Evolutionary conservation across 2,113 vertebrate species (phyloP), one percentile per base, ranked within the genome.

Genomic region (rabbit (Oryctolagus cuniculus)): DNA sequence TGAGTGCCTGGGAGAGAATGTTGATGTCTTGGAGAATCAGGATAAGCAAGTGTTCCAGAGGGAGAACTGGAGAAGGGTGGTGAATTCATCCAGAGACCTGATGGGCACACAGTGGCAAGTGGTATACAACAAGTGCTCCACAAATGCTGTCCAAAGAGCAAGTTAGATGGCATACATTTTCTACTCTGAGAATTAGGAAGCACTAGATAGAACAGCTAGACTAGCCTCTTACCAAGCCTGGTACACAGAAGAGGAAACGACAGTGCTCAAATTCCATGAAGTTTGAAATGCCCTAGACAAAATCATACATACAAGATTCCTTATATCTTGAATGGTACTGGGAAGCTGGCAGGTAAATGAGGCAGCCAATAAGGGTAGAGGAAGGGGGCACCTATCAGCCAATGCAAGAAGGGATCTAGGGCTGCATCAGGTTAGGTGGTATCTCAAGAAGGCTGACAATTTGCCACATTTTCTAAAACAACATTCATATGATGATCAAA

Each of bases 1-100:
- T 91, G 92, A 92, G 64, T 36, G 31, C 58, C 77, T 84, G 51
- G 27, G 38, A 87, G 22, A 90, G 44, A 73, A 82, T 27, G 44
- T 49, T 83, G 17, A 19, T 25, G 19, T 11, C 29, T 82, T 49
- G 25, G 36, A 77, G 89, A 74, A 66, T 70, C 6, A 55, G 85
- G n/a, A 81, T 27, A 77, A 81, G 31, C 31, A 66, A 49, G 36
- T 67, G 66, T 87, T 78, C n/a, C 25, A 13, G 29, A 27, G n/a
- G 55, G n/a, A 29, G 12, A 29, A 36, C 22, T 58, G 15, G 61
- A 79, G 29, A 70, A 79, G 0, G 6, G 25, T 83, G 63, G 77
- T 53, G 34, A 84, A 63, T 84, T 61, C 49, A 72, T 67, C 38
- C 58, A 87, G 61, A 51, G 44, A 61, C 58, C 38, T 34, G 2